phyloP scores from a whole-genome alignment of 2,888 invertebrate genomes.

The Falcaria lacertinaria region DNA sequence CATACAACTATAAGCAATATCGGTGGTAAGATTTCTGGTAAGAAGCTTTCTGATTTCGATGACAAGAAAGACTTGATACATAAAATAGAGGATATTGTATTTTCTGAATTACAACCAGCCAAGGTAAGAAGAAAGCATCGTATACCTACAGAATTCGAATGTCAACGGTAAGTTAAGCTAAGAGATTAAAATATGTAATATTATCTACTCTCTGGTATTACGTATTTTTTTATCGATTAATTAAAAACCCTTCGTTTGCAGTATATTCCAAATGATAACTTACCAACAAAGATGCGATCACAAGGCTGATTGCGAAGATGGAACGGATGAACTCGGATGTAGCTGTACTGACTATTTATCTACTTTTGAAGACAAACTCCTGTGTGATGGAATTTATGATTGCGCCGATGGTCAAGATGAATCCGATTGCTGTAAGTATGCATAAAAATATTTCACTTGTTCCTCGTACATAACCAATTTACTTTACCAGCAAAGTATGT shows the following conservation, averaged over 20 bases:
- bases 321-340: conserved; percentile 87
- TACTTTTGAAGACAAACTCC: conserved; percentile 67
- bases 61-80: conserved; percentile 24
- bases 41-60: conserved; percentile 29
- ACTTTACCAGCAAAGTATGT: too few species aligned
- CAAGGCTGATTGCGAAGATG: conserved; percentile 88
- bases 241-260: too few species aligned
- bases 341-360: conserved; percentile 84
- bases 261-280: conserved; percentile 83
- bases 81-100: conserved; percentile 40
- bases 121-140: conserved; percentile 48
- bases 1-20: conserved; percentile 7
- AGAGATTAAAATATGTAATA: too few species aligned
- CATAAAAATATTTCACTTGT: conserved; percentile 1
- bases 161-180: conserved; percentile 55
- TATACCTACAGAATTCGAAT: conserved; percentile 56
- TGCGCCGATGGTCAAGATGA: conserved; percentile 89
- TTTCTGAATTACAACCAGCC: conserved; percentile 51
- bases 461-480: too few species aligned
- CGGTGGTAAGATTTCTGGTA: conserved; percentile 8
- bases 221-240: too few species aligned
- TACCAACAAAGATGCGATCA: conserved; percentile 82
- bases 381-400: conserved; percentile 88
- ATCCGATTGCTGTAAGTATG: conserved; percentile 82
- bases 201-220: too few species aligned